Evolutionary conservation across 2,113 vertebrate species (phyloP).

Genomic region (Thunnus maccoyii): DNA sequence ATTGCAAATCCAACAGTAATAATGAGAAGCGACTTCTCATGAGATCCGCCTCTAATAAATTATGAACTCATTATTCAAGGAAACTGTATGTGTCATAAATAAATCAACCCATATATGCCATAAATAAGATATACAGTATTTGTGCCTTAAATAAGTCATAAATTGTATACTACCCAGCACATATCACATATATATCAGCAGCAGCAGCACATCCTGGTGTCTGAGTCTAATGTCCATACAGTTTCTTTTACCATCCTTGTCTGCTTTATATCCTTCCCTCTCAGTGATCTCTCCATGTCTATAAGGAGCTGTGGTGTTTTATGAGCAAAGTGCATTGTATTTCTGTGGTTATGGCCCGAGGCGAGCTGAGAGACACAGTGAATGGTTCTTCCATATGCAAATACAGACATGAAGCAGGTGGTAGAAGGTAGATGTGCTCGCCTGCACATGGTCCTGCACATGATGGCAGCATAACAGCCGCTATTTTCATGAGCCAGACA

Average conservation of each 20-base stretch:
- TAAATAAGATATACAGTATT: slow-evolving; percentile 72
- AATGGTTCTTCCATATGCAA: slow-evolving; percentile 26
- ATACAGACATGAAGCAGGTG: slow-evolving; percentile 39
- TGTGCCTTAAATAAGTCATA: slow-evolving; percentile 74
- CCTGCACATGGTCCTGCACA: not conserved
- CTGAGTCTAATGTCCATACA: slow-evolving; percentile 18
- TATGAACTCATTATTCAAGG: slow-evolving; percentile 64
- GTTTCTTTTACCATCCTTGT: slow-evolving; percentile 27
- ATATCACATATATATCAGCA: not conserved
- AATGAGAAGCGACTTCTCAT: slow-evolving; percentile 52
- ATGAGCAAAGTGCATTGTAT: slow-evolving; percentile 11
- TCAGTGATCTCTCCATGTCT: slow-evolving; percentile 9
- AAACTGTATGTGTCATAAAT: slow-evolving; percentile 61
- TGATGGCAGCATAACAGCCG: slow-evolving; percentile 10
- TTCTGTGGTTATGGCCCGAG: slow-evolving; percentile 26
- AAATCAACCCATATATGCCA: slow-evolving; percentile 58
- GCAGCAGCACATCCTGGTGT: slow-evolving; percentile 33
- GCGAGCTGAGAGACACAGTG: slow-evolving; percentile 2
- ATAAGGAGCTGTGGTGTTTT: slow-evolving; percentile 19
- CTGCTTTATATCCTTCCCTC: slow-evolving; percentile 25
- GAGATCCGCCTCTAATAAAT: slow-evolving; percentile 47
- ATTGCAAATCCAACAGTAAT: slow-evolving; percentile 38
- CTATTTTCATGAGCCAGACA: slow-evolving; percentile 18
- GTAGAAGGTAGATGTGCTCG: slow-evolving; percentile 36
- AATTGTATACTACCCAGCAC: slow-evolving; percentile 39